Conservation (phyloP, 2,797 vertebrate species). For the Lophius americanus region DNA sequence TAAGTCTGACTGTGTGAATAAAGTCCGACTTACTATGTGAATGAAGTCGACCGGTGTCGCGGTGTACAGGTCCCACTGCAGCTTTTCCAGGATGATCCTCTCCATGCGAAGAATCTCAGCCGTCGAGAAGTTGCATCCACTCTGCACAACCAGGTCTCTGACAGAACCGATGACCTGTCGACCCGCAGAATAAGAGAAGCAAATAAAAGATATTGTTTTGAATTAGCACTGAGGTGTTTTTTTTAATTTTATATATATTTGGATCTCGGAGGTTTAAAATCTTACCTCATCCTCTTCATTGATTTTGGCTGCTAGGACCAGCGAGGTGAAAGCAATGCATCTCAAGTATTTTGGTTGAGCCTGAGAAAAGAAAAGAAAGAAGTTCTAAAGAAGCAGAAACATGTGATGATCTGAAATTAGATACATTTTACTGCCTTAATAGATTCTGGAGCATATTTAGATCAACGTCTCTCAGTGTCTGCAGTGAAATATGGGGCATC, state of each 20-base stretch:
- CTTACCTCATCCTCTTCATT: slow-evolving; percentile 87
- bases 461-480: no score
- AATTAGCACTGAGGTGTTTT: slow-evolving; percentile 15
- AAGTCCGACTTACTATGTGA: slow-evolving; percentile 90
- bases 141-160: slow-evolving; percentile 84
- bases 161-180: slow-evolving; percentile 88
- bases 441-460: background rate
- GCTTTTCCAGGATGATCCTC: slow-evolving; percentile 88
- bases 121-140: slow-evolving; percentile 85
- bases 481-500: no score
- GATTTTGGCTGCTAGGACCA: slow-evolving; percentile 86
- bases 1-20: slow-evolving; percentile 84
- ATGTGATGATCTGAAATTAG: fast-evolving
- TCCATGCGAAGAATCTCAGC: slow-evolving; percentile 91
- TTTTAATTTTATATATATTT: background rate
- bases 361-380: slow-evolving; percentile 60
- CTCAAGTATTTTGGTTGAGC: slow-evolving; percentile 83
- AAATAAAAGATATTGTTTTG: slow-evolving; percentile 82
- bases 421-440: background rate
- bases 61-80: slow-evolving; percentile 89
- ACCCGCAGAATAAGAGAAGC: slow-evolving; percentile 53
- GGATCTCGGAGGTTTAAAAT: background rate
- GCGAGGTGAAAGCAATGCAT: slow-evolving; percentile 82
- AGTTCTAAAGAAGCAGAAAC: background rate
- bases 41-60: slow-evolving; percentile 88